These are phyloP conservation scores for Tenthredo mesomela DNA, from an alignment of 2,888 invertebrate genomes.

Conservation along the genomic window DNA sequence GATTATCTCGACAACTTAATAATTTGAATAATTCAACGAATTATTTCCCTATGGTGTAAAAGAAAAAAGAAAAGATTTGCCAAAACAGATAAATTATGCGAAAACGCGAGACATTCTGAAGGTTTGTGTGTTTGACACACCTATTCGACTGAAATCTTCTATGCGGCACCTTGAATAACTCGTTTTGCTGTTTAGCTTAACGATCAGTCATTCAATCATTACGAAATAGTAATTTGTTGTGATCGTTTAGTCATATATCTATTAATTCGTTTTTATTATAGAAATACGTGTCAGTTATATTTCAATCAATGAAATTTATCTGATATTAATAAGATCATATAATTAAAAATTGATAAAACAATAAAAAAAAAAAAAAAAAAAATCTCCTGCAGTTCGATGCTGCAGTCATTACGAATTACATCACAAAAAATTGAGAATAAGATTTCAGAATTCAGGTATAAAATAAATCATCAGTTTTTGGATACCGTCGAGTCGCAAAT, in stretches of 20 bases:
- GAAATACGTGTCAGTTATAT: background rate
- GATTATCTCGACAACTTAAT: background rate
- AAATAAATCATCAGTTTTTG: no score
- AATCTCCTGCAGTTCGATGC: no score
- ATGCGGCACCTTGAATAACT: background rate
- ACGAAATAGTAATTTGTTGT: background rate
- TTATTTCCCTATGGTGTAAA: background rate
- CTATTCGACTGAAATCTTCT: background rate
- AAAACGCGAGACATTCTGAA: background rate
- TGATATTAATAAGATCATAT: background rate
- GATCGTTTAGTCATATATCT: background rate
- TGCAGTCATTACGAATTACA: background rate
- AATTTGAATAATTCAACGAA: background rate
- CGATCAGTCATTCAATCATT: background rate
- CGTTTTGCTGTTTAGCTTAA: background rate
- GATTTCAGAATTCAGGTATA: background rate
- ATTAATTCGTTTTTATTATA: background rate
- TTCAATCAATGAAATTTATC: background rate
- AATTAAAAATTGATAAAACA: background rate
- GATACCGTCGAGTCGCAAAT: no score
- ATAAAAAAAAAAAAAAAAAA: no score
- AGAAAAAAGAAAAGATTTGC: background rate
- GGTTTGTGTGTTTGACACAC: background rate
- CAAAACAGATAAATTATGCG: background rate
- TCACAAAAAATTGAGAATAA: background rate